Evolutionary conservation across 2,113 vertebrate genomes (phyloP).

Genomic region (Sylvietta virens): DNA sequence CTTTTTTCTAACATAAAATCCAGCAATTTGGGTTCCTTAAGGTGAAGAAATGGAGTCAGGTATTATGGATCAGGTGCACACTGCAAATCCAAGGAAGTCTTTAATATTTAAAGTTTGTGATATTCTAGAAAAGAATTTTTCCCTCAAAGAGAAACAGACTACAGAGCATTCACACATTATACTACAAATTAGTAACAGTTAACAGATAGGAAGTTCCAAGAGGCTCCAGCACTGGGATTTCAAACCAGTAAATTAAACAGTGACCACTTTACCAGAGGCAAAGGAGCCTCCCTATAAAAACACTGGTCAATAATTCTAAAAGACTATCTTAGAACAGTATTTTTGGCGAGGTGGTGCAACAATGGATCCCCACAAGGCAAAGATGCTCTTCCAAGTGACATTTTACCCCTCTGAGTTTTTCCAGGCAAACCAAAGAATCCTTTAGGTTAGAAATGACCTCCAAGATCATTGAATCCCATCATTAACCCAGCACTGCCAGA

Average conservation of each 20-base stretch:
- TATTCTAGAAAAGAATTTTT: neutral
- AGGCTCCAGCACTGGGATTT: neutral
- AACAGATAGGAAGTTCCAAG: neutral
- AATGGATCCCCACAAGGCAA: neutral
- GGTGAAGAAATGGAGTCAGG: neutral
- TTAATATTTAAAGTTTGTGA: neutral
- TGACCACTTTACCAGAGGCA: neutral
- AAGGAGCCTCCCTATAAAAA: neutral
- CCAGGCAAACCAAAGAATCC: neutral
- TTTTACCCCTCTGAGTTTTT: neutral
- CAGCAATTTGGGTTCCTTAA: neutral
- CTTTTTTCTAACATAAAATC: neutral
- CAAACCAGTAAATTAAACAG: neutral
- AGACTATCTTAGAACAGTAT: rapidly evolving
- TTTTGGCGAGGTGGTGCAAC: neutral
- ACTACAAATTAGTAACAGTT: neutral
- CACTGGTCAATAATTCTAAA: neutral
- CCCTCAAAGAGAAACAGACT: neutral
- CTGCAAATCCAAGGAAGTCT: neutral
- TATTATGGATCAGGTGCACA: neutral
- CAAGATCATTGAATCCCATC: neutral
- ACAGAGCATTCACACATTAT: neutral
- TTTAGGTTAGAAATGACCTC: neutral
- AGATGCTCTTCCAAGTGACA: neutral
- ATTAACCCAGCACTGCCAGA: neutral